These are phyloP conservation scores for Drosophila koepferae DNA, from an alignment of 2,888 invertebrate genomes.

Conservation along the genomic window DNA sequence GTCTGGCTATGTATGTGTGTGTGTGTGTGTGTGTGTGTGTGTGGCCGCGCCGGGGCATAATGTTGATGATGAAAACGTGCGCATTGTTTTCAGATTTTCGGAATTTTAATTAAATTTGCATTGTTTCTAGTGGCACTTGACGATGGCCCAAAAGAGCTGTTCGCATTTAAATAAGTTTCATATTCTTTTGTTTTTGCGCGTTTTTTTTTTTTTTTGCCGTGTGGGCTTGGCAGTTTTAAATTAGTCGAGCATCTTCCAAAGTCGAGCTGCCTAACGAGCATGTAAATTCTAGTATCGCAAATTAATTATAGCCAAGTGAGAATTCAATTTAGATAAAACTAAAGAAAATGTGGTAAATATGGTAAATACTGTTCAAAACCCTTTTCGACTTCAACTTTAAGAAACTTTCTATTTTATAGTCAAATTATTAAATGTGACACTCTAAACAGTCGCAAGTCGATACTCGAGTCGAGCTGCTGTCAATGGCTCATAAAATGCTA, in stretches of 20 bases:
- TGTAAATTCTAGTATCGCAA: constrained; percentile 19
- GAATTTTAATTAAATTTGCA: constrained; percentile 76
- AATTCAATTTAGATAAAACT: constrained; percentile 7
- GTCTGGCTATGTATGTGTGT: background rate
- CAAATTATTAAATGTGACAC: constrained; percentile 67
- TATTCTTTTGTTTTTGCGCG: constrained; percentile 67
- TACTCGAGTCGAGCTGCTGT: constrained; percentile 25
- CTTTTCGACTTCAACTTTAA: constrained; percentile 14
- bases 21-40: constrained; percentile 5
- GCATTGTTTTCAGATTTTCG: constrained; percentile 74
- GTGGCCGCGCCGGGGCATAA: constrained; percentile 55
- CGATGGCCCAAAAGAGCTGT: constrained; percentile 50
- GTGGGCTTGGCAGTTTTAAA: constrained; percentile 46
- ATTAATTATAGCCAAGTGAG: constrained; percentile 24
- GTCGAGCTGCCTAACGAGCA: constrained; percentile 26
- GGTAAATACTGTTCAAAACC: background rate
- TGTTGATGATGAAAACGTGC: constrained; percentile 70
- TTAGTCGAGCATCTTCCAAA: constrained; percentile 35
- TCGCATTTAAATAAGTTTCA: constrained; percentile 68
- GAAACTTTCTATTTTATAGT: constrained; percentile 50
- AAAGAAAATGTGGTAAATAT: background rate
- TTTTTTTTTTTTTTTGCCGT: constrained; percentile 38
- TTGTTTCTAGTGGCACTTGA: constrained; percentile 73
- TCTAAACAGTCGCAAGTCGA: constrained; percentile 25
- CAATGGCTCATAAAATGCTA: constrained; percentile 67